A percentile compares a stretch with the other conserved stretches of the same genome.
These are phyloP conservation scores for Hemiscyllium ocellatum DNA, from an alignment of 2,113 vertebrate species.

Conservation along the genomic window DNA sequence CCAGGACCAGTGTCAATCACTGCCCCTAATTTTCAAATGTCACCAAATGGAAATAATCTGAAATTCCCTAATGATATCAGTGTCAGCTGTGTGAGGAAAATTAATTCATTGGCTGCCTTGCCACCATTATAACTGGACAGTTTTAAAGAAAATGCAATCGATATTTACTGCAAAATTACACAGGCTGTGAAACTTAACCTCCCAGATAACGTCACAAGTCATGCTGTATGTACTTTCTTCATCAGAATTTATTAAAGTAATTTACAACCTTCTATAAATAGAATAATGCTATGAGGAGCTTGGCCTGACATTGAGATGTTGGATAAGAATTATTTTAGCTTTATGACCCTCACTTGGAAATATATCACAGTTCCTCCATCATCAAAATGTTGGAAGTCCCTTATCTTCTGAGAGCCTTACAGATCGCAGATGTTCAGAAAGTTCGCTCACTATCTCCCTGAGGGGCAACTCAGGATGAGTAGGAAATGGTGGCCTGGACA, in stretches of 20 bases:
- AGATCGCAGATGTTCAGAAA: neutral
- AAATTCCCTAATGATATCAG: neutral
- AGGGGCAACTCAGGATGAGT: neutral
- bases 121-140: neutral
- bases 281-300: neutral
- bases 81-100: neutral
- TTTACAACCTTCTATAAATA: constrained; percentile 5
- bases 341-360: neutral
- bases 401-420: neutral
- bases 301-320: neutral
- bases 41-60: neutral
- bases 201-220: neutral
- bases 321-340: neutral
- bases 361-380: neutral
- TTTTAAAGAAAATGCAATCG: neutral
- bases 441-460: neutral
- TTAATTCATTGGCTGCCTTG: neutral
- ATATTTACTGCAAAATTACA: neutral
- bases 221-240: neutral
- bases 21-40: neutral
- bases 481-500: neutral
- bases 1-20: neutral
- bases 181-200: neutral
- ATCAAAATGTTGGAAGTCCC: neutral
- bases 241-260: neutral